A percentile compares a stretch with the other conserved stretches of the same genome.
Conservation (phyloP, 30 jellyfish, hydroid and myxozoan genomes). For the Turritopsis dohrnii region DNA sequence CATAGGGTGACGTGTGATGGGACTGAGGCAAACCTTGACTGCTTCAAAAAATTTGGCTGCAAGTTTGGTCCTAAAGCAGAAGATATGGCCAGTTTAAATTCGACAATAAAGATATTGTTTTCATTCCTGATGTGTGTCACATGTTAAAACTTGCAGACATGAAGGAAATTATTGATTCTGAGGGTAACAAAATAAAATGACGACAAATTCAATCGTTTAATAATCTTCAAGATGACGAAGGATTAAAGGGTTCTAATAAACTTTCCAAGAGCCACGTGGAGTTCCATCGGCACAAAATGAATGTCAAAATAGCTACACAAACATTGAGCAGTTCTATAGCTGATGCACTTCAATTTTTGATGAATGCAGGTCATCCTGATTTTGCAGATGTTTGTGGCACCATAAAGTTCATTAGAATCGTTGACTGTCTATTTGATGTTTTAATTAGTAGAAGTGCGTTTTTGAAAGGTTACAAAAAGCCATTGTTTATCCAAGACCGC, state of each 20-base stretch:
- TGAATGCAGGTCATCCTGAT: constrained; percentile 18
- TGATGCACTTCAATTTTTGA: constrained; percentile 40
- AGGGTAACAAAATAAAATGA: constrained; percentile 18
- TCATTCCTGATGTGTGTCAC: no score
- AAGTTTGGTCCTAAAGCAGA: no score
- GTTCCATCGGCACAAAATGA: constrained; percentile 41
- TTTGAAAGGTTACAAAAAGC: neutral
- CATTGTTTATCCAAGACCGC: neutral
- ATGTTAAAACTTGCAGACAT: neutral
- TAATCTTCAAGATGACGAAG: constrained; percentile 28
- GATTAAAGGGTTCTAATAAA: constrained; percentile 30
- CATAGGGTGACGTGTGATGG: no score
- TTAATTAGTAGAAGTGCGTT: neutral
- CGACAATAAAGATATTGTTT: no score
- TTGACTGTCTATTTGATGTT: constrained; percentile 5
- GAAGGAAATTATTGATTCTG: neutral
- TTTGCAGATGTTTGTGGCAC: neutral
- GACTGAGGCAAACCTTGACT: no score
- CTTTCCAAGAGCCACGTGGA: constrained; percentile 1
- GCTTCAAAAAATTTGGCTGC: no score
- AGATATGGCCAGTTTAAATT: no score
- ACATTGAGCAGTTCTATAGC: constrained; percentile 47
- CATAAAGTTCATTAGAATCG: neutral
- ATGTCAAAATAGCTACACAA: constrained; percentile 42
- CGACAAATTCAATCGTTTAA: constrained; percentile 14